A percentile compares a stretch with the other conserved stretches of the same genome.
Evolutionary conservation across 2,113 vertebrate genomes (phyloP).

Genomic region (Fregetta grallaria): DNA sequence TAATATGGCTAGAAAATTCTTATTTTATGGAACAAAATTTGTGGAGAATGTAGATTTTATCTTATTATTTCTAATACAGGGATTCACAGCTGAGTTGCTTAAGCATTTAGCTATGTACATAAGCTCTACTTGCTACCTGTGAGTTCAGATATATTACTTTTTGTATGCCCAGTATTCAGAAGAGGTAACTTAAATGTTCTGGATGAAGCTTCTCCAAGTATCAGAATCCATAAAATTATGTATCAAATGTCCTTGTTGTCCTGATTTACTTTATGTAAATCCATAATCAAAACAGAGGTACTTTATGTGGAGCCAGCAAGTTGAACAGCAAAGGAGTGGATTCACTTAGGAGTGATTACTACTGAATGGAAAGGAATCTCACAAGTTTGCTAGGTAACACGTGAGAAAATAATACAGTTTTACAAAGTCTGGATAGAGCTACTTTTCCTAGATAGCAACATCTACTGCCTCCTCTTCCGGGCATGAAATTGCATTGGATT

Average conservation of each 20-base stretch:
- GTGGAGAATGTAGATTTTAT: background rate
- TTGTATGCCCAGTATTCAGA: background rate
- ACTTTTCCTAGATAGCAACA: background rate
- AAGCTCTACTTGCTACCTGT: background rate
- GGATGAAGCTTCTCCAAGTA: background rate
- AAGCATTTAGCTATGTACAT: background rate
- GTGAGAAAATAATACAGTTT: background rate
- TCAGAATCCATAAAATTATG: background rate
- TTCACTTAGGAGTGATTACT: background rate
- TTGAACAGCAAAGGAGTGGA: background rate
- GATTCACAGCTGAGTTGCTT: background rate
- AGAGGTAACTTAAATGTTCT: background rate
- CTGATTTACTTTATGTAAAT: background rate
- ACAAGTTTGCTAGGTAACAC: background rate
- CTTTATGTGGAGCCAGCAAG: background rate
- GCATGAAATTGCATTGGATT: background rate
- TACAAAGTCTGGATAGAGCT: background rate
- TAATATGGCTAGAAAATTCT: background rate
- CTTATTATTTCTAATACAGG: background rate
- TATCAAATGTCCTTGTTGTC: background rate
- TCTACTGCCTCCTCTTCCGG: background rate
- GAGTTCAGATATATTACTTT: background rate
- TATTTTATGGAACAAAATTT: background rate
- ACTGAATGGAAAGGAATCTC: background rate
- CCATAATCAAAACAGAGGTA: background rate